Evolutionary conservation across 2,797 vertebrate species (phyloP), one percentile per base, ranked within the genome.

Genomic region (Avahi laniger): DNA sequence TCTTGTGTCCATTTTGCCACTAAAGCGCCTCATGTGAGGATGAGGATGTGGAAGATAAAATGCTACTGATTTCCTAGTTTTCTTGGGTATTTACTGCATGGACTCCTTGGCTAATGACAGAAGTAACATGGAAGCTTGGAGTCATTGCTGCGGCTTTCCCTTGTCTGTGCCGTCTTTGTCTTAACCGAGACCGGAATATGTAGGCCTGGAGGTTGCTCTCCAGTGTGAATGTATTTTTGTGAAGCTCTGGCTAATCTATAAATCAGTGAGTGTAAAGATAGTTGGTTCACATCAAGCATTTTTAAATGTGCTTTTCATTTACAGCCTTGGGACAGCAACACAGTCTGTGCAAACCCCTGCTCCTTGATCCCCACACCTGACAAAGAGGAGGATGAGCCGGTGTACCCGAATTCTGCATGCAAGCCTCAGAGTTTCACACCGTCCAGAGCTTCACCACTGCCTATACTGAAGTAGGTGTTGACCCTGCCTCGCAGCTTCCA

Each of bases 331-430:
- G 99, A 98, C 97, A 98, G 96, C n/a, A 98, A 97, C 22, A 65
- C 97, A 0, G 91, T 86, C 22, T 98, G 95, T 50, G 97, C 97
- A 82, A 99, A 99, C 97, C 99, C 99, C 26, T 99, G 98, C 95
- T 98, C 99, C 97, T 98, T 99, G 97, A 99, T 99, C 84, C 99
- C 99, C 90, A 99, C 99, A 10, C 99, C 99, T 0, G 99, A 99
- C 79, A 99, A 99, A 89, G 99, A 99, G 41, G 98, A 99, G 4
- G 98, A 98, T 28, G 98, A 98, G 63, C 97, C 98, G 3, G 98
- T 20, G 38, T 97, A 7, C 89, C 92, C 84, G 2, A 95, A 63
- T 95, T 93, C 85, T 4, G 50, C 9, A 3, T 98, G 96, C 4
- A 59, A 90, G 61, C 94, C 94, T 26, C 98, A 97, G 22, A 97